Conservation (phyloP, 2,888 invertebrate species). For the Hermaeophaga mercurialis region DNA sequence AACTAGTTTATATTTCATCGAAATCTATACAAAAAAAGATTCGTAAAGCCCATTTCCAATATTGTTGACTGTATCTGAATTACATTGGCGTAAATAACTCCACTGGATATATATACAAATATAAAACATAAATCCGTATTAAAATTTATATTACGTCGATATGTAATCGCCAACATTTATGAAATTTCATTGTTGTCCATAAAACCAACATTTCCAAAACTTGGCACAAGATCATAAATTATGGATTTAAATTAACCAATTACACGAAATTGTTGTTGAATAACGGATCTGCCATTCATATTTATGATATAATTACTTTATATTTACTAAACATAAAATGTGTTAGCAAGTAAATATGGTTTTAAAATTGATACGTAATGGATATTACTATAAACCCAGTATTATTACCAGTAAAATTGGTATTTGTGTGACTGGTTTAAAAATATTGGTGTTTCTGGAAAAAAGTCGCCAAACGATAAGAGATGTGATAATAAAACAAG, state of each 20-base stretch:
- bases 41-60: slow-evolving; percentile 11
- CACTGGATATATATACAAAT: slow-evolving; percentile 11
- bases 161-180: slow-evolving; percentile 9
- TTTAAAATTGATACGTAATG: background rate
- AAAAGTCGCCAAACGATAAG: no score
- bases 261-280: slow-evolving; percentile 20
- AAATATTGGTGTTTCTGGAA: no score
- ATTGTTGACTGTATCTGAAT: slow-evolving; percentile 14
- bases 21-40: slow-evolving; percentile 8
- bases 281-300: slow-evolving; percentile 2
- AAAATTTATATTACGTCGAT: slow-evolving; percentile 13
- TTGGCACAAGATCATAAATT: slow-evolving; percentile 32
- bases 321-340: background rate
- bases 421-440: no score
- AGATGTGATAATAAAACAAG: no score
- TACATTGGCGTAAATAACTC: slow-evolving; percentile 7
- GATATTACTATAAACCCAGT: no score
- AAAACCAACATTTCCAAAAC: slow-evolving; percentile 25
- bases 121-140: slow-evolving; percentile 14
- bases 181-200: slow-evolving; percentile 9
- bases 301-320: background rate
- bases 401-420: no score
- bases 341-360: slow-evolving; percentile 3
- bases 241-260: slow-evolving; percentile 33
- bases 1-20: slow-evolving; percentile 1